These are phyloP conservation scores for Prenolepis imparis DNA, from an alignment of 2,888 invertebrate genomes.

Conservation along the genomic window DNA sequence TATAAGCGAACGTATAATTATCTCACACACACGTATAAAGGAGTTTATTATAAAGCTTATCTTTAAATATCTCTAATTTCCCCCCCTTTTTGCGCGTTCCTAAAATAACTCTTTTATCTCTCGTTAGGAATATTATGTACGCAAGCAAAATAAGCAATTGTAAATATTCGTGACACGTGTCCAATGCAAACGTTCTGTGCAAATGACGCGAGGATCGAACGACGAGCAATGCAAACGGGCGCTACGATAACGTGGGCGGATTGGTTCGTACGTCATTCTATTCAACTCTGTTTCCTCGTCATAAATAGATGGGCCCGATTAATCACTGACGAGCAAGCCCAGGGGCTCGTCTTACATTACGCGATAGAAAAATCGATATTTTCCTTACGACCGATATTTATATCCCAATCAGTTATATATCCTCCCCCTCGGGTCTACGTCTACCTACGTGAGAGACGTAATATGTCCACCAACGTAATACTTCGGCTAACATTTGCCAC, in stretches of 20 bases:
- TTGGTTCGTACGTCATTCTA: conserved; percentile 29
- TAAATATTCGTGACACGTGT: conserved; percentile 36
- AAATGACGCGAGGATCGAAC: conserved; percentile 30
- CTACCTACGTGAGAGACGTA: conserved; percentile 21
- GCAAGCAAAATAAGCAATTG: background rate
- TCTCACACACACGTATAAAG: background rate
- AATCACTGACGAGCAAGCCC: conserved; percentile 19
- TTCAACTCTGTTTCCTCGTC: conserved; percentile 38
- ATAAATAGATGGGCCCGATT: conserved; percentile 39
- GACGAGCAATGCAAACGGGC: conserved; percentile 15
- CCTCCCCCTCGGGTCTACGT: background rate
- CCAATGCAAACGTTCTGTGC: conserved; percentile 9
- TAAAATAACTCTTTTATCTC: background rate
- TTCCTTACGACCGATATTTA: conserved; percentile 30
- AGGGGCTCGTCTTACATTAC: conserved; percentile 30
- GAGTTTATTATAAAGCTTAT: background rate
- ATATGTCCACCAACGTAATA: conserved; percentile 16
- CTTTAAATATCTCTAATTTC: background rate
- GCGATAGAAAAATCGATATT: conserved; percentile 51
- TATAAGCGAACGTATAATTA: conserved; percentile 2
- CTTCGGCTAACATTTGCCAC: background rate
- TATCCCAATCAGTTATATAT: conserved; percentile 34
- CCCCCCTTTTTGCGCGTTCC: background rate
- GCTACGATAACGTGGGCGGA: conserved; percentile 14
- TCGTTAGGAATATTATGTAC: background rate